Evolutionary conservation across 2,888 invertebrate species (phyloP).

Genomic region (Lasioglossum leucozonium): DNA sequence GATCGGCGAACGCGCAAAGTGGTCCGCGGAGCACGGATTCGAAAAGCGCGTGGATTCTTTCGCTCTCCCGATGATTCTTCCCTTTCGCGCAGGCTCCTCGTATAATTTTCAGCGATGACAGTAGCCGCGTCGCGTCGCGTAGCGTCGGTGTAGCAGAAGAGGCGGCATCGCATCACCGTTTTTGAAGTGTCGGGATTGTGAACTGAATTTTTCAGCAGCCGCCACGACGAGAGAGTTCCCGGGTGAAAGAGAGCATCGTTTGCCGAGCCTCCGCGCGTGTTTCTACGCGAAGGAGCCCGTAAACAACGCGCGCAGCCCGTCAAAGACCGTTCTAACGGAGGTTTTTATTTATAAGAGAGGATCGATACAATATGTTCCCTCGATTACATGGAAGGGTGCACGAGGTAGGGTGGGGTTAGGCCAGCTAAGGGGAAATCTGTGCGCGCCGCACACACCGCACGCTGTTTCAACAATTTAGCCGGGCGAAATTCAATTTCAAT

Average conservation of each 20-base stretch:
- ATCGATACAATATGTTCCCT: constrained; percentile 21
- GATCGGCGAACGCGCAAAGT: neutral
- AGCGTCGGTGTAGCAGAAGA: neutral
- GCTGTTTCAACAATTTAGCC: neutral
- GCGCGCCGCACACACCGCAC: neutral
- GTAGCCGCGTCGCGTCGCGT: neutral
- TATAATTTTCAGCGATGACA: neutral
- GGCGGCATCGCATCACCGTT: neutral
- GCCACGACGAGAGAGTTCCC: neutral
- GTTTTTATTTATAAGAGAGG: constrained; percentile 40
- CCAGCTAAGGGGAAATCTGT: neutral
- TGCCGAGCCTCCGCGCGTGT: neutral
- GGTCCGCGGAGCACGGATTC: neutral
- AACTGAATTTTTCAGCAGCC: neutral
- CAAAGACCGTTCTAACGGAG: neutral
- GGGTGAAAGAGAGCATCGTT: constrained; percentile 4
- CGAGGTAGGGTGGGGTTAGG: neutral
- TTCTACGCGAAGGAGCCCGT: neutral
- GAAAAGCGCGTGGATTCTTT: neutral
- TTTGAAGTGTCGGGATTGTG: neutral
- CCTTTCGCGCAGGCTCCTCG: neutral
- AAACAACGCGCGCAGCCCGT: neutral
- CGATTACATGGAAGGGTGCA: constrained; percentile 45
- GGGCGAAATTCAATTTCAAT: neutral
- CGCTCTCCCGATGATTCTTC: neutral